Evolutionary conservation across 2,888 invertebrate genomes (phyloP).

Genomic region (Sclerodermus sp.): DNA sequence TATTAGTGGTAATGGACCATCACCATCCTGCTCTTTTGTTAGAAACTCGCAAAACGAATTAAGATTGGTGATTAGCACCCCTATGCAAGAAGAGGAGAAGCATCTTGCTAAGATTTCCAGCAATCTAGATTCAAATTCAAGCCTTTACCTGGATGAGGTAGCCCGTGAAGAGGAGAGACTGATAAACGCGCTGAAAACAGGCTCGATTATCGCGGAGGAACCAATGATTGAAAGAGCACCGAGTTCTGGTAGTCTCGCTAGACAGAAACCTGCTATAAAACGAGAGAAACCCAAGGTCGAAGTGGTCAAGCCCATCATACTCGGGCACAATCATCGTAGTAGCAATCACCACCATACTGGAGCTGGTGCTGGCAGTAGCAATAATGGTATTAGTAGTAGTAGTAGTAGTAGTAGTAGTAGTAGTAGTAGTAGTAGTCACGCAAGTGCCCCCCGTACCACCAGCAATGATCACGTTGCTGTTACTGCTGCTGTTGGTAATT

Average conservation of each 20-base stretch:
- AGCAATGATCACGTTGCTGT: background rate
- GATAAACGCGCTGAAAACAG: constrained; percentile 77
- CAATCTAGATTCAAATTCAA: constrained; percentile 32
- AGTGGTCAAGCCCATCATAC: constrained; percentile 42
- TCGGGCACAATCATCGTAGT: constrained; percentile 27
- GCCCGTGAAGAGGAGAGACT: constrained; percentile 81
- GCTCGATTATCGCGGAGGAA: constrained; percentile 65
- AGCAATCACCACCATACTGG: constrained; percentile 13
- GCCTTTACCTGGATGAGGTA: constrained; percentile 66
- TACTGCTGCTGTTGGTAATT: background rate
- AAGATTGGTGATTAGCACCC: too few species aligned
- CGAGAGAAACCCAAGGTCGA: constrained; percentile 50
- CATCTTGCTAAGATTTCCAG: constrained; percentile 15
- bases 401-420: too few species aligned
- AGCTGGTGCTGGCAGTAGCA: too few species aligned
- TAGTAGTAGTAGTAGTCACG: too few species aligned
- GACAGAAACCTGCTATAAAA: constrained; percentile 48
- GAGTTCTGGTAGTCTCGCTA: constrained; percentile 8
- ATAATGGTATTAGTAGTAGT: too few species aligned
- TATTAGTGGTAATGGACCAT: too few species aligned
- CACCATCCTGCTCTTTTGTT: too few species aligned
- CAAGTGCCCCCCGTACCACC: too few species aligned
- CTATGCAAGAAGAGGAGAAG: too few species aligned
- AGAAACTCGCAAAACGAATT: too few species aligned
- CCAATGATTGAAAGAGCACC: constrained; percentile 23